Base-by-base conservation (phyloP, 2,113 vertebrate species). In the Edolisoma coerulescens region DNA sequence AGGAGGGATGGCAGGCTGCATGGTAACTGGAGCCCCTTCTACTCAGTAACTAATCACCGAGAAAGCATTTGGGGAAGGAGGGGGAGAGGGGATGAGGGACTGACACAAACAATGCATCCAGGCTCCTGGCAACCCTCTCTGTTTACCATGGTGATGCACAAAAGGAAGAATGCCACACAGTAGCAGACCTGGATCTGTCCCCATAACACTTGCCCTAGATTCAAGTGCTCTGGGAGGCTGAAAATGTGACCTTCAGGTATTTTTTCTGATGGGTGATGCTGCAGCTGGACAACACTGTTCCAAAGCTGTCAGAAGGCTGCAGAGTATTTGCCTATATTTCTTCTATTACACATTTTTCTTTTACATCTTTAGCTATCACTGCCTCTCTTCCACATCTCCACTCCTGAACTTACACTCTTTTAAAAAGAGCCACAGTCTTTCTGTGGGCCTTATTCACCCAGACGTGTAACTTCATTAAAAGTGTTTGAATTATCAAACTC, bases 21-120 rank as follows among this genome's bases (percentile, higher is more conserved):
- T 85, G 94, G 97, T 97, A 97, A 97, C 94, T 95, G 78, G 95
- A 97, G 92, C 90, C 93, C 67, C 90, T 92, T 90, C 70, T 42
- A 89, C 91, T 93, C 91, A 78, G 95, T 95, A 97, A 96, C 92
- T 97, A 97, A 97, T 97, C 96, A 96, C 81, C 1, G 94, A 97
- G 91, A 97, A 95, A 97, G 97, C 97, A 88, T 96, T 95, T 93
- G 91, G 75, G 71, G 67, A 91, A 82, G 95, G 89, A 94, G 96
- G 94, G 95, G 84, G 94, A 89, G 87, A 89, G 84, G 5, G 16
- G 85, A 87, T 56, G 90, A 93, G 91, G 68, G 87, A 77, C 68
- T 11, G 73, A 94, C 75, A 80, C 87, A 93, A 89, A 96, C 95
- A 96, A 78, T 89, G 84, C 87, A 54, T 47, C 87, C 89, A 53